These are phyloP conservation scores for Amphibalanus amphitrite DNA, from an alignment of 1,140 invertebrate species.

Conservation along the genomic window DNA sequence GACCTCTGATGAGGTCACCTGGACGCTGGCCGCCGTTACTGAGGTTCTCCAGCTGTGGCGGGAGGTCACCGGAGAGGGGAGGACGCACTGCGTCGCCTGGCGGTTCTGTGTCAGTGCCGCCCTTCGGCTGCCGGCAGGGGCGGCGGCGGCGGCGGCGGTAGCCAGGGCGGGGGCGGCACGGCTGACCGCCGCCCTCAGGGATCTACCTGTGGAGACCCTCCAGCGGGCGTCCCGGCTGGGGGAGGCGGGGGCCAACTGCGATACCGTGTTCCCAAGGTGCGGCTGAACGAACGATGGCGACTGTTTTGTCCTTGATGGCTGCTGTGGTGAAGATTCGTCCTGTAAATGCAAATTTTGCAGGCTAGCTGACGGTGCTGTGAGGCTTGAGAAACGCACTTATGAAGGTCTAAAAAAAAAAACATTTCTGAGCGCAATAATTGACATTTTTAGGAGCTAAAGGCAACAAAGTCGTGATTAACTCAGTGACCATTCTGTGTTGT, in stretches of 20 bases:
- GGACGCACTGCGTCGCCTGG: constrained; percentile 7
- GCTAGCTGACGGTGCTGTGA: no score
- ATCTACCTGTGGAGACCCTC: background rate
- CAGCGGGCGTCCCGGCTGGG: constrained; percentile 8
- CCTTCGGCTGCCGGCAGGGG: constrained; percentile 8
- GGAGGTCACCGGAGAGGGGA: background rate
- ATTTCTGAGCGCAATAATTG: no score
- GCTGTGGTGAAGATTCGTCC: background rate
- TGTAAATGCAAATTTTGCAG: no score
- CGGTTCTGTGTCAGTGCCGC: constrained; percentile 9
- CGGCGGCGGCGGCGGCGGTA: constrained; percentile 4
- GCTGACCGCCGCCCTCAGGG: background rate
- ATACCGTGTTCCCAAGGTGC: constrained; percentile 5
- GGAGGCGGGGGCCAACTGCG: constrained; percentile 5
- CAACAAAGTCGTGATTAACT: no score
- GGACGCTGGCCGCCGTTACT: constrained; percentile 4
- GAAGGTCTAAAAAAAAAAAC: no score
- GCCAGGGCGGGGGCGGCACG: constrained; percentile 9
- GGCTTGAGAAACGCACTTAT: no score
- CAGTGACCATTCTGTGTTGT: no score
- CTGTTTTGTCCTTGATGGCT: background rate
- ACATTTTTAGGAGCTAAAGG: no score
- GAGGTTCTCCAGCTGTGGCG: constrained; percentile 11
- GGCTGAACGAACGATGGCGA: background rate
- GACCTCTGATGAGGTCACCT: background rate